phyloP scores from a whole-genome alignment of 37 sponge, comb jelly and placozoan species.

The Dysidea cf. avara region DNA sequence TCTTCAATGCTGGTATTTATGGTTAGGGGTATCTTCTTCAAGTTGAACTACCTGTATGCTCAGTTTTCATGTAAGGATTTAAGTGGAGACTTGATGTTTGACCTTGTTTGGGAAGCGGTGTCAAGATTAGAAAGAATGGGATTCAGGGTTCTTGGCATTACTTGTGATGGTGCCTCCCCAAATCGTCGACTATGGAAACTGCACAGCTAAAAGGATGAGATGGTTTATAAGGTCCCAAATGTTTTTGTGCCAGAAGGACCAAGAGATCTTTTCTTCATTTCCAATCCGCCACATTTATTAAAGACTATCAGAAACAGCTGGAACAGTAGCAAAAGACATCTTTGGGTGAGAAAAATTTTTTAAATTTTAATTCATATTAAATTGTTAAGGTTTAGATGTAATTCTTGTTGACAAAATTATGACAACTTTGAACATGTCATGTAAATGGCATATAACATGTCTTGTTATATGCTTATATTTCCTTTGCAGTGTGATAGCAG shows the following conservation, averaged over 20 bases:
- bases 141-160: constrained; percentile 16
- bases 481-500: no score
- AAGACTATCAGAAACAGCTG: constrained; percentile 30
- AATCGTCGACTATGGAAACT: neutral
- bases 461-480: no score
- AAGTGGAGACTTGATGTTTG: no score
- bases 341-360: no score
- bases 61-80: no score
- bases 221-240: constrained; percentile 4
- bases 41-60: no score
- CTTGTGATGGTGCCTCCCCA: constrained; percentile 8
- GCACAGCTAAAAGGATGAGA: neutral
- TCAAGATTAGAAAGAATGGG: no score
- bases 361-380: neutral
- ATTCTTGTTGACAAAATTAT: no score
- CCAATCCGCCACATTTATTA: constrained; percentile 22
- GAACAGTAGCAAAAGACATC: neutral
- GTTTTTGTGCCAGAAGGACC: neutral
- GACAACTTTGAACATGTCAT: no score
- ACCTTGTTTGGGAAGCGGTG: no score
- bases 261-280: constrained; percentile 8
- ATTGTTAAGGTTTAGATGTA: no score
- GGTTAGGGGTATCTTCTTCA: neutral
- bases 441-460: no score
- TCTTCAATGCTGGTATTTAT: neutral